Percentiles rank a stretch among this genome's conserved stretches.
Evolutionary conservation across 2,888 invertebrate genomes (phyloP).

Genomic region (Lampropteryx suffumata): DNA sequence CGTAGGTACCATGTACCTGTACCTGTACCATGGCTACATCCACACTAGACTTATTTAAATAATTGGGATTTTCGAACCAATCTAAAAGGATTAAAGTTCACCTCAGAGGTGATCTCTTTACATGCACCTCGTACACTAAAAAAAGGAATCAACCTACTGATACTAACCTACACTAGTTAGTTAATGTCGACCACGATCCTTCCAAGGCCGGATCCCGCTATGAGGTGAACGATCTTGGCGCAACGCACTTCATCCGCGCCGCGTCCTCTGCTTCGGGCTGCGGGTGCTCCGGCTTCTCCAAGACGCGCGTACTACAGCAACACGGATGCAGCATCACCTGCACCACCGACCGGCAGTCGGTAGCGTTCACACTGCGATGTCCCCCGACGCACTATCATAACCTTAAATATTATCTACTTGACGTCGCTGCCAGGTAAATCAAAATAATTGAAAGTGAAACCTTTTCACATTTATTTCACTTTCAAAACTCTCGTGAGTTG

Average conservation of each 20-base stretch:
- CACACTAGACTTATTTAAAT: too few species aligned
- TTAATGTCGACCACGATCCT: neutral
- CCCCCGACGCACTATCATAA: slow-evolving; percentile 47
- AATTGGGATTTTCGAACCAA: too few species aligned
- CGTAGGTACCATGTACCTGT: too few species aligned
- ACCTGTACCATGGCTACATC: too few species aligned
- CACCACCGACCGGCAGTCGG: slow-evolving; percentile 88
- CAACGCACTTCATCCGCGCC: slow-evolving; percentile 89
- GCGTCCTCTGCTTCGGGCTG: slow-evolving; percentile 88
- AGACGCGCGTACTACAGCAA: slow-evolving; percentile 89
- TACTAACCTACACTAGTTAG: too few species aligned
- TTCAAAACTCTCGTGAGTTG: too few species aligned
- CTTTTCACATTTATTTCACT: too few species aligned
- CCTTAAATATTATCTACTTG: slow-evolving; percentile 57
- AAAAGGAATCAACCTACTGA: too few species aligned
- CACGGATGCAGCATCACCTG: slow-evolving; percentile 87
- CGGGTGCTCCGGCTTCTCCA: slow-evolving; percentile 85
- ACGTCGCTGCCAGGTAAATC: slow-evolving; percentile 64
- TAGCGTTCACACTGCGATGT: slow-evolving; percentile 87
- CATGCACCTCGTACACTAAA: too few species aligned
- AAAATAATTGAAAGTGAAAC: too few species aligned
- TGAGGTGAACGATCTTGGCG: slow-evolving; percentile 89
- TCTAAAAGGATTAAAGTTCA: too few species aligned
- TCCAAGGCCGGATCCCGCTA: slow-evolving; percentile 91
- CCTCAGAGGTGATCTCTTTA: too few species aligned